Evolutionary conservation across 2,113 vertebrate species (phyloP), one percentile per base, ranked within the genome.

Genomic region (Microtus oregoni): DNA sequence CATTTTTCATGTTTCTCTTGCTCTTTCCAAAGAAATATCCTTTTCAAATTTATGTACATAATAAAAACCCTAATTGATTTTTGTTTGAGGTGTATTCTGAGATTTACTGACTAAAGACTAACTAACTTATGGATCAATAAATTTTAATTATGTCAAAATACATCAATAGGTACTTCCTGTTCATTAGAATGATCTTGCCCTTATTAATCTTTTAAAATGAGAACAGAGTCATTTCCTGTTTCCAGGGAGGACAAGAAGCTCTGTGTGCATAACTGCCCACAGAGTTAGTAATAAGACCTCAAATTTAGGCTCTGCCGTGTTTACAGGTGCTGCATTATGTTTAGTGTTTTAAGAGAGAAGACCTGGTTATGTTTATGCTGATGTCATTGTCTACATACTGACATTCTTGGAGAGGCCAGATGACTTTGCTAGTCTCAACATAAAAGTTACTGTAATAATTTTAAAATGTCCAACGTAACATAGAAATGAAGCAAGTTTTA

Each of bases 141-240:
- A 95, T 97, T 96, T 95, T 97, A 93, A 97, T 97, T 96, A 94
- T 87, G 92, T 75, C 83, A 81, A 92, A 96, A 95, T 76, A 96
- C 96, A 91, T 94, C 95, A 78, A 9, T 94, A 35, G 15, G n/a
- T 93, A 86, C 75, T 87, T 96, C 35, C 47, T 94, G 38, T 94
- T 95, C 73, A 87, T 92, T 75, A 95, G 67, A 94, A 86, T 90
- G 38, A 26, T 47, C 68, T 79, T 86, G 55, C 41, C 52, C 94
- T 97, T 96, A 92, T 94, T 96, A 90, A 96, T 92, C n/a, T 93
- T 95, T 92, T 88, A 12, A 93, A 96, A 96, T 94, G 70, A 87
- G 92, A 91, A 86, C 89, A 58, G 67, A 63, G 47, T 52, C 44
- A n/a, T 97, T 91, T 90, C 32, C 47, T 95, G 22, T 92, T 94